A percentile compares a stretch with the other conserved stretches of the same genome.
These are phyloP conservation scores for Cyprinus carpio DNA, from an alignment of 2,113 vertebrate species.

Conservation along the genomic window DNA sequence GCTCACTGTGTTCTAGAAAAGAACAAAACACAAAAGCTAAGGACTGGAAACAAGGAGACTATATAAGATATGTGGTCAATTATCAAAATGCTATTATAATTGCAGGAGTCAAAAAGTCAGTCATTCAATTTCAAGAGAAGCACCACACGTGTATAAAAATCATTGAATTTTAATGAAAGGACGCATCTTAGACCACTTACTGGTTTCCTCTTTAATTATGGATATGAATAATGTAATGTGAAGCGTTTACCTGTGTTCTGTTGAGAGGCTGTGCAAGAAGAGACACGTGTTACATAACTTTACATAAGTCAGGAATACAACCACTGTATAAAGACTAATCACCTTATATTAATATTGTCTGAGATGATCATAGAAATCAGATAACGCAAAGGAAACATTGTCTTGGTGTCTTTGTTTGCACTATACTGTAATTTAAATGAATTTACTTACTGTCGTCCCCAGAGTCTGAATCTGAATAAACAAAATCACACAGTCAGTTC, in stretches of 20 bases:
- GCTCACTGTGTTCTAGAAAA: slow-evolving; percentile 58
- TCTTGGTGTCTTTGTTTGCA: not conserved
- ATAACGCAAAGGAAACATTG: not conserved
- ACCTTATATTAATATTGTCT: not conserved
- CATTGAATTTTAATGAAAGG: too few species aligned
- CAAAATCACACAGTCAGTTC: not conserved
- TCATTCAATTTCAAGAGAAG: not conserved
- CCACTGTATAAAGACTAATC: not conserved
- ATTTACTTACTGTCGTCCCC: not conserved
- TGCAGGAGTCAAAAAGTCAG: not conserved
- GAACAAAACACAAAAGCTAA: slow-evolving; percentile 11
- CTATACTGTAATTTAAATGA: not conserved
- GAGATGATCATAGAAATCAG: not conserved
- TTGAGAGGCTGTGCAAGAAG: not conserved
- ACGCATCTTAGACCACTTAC: not conserved
- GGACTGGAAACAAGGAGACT: not conserved
- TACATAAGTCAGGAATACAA: not conserved
- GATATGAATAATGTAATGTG: not conserved
- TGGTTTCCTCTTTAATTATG: not conserved
- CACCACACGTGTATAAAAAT: too few species aligned
- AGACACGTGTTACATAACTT: not conserved
- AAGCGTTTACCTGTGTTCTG: slow-evolving; percentile 5
- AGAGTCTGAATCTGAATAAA: not conserved
- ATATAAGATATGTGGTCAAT: not conserved
- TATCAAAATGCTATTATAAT: not conserved